Base-by-base conservation (phyloP, 2,113 vertebrate genomes). In the Cnemophilus loriae region DNA sequence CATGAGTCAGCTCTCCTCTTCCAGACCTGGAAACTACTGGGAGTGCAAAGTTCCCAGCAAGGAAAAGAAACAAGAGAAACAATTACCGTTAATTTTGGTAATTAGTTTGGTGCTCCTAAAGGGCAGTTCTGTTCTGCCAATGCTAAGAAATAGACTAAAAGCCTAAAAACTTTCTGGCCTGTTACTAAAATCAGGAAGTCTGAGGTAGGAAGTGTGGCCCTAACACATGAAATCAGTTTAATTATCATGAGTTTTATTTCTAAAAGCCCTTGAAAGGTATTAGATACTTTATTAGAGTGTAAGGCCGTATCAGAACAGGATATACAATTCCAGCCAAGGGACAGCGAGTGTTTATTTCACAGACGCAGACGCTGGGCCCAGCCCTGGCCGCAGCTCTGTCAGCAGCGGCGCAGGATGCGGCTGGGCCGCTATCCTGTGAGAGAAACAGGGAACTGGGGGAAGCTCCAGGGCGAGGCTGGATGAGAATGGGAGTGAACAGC, bases 381-480 rank as follows among this genome's bases (percentile, higher is more conserved):
- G 79, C 47, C 27, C 39, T 70, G 42, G 50, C 35, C 6, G 0
- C 4, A 10, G 61, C 52, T 33, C 59, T 32, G 28, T 8, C 47
- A 49, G 73, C 60, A 68, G 60, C 6, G 0, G 27, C 9, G 19
- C 2, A 11, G 33, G 15, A 32, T 7, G 2, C 3, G 11, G 47
- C 69, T 23, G 61, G 60, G 53, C 35, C 47, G 1, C 35, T 20
- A 47, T 39, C 67, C 35, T 37, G 44, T 0, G 3, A 65, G 67
- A 64, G 21, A 42, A 37, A 17, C 5, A 6, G 1, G 2, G 3
- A 13, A 3, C 8, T 24, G 18, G 18, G 63, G 10, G 12, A 35
- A 42, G 16, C 26, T 13, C 10, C 20, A 10, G 21, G 73, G 11
- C 0, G 0, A 17, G 1, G 5, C 0, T 6, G 71, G 49, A 19